Base-by-base conservation (phyloP, 2,113 vertebrate species). In the Takifugu bimaculatus region DNA sequence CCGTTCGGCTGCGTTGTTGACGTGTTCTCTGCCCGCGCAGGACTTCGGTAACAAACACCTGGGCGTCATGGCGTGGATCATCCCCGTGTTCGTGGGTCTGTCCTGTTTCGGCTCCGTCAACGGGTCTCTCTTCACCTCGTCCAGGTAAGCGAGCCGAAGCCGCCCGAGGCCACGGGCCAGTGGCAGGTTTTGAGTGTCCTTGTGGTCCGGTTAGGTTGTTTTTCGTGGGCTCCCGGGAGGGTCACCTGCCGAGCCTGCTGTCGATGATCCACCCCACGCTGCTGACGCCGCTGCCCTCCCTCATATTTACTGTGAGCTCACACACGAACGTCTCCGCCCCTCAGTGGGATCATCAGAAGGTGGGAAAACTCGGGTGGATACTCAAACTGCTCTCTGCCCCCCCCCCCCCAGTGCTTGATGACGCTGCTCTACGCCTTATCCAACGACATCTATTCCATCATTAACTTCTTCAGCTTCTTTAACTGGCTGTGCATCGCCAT, bases 391-490 rank as follows among this genome's bases (percentile, higher is more conserved):
- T 49, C 13, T 56, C 26, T 52, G 35, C 32, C 72, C n/a, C 2
- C 20, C 68, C 68, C 6, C 45, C 42, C 54, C 0, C 89, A 99
- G 97, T 98, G 97, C 28, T 0, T 89, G 81, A 98, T 99, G 97
- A 98, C 97, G 4, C 87, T 99, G 77, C 89, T 98, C 5, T 99
- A 99, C 3, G 95, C 96, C 78, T 96, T 98, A 90, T 98, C 97
- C 87, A 91, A 87, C 0, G 89, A 99, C 88, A 97, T 99, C 65
- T 98, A 94, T 92, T 98, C 96, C 0, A 94, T 99, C 88, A 99
- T 99, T 77, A 98, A 98, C 91, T 99, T 99, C 93, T 99, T 99
- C 93, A 98, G 97, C 89, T 99, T 99, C 91, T 99, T 99, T 85
- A 99, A 99, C 90, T 99, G 97, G 97, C 93, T 99, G 2, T 98